phyloP scores from a whole-genome alignment of 2,113 vertebrate species.

The Hucho hucho region DNA sequence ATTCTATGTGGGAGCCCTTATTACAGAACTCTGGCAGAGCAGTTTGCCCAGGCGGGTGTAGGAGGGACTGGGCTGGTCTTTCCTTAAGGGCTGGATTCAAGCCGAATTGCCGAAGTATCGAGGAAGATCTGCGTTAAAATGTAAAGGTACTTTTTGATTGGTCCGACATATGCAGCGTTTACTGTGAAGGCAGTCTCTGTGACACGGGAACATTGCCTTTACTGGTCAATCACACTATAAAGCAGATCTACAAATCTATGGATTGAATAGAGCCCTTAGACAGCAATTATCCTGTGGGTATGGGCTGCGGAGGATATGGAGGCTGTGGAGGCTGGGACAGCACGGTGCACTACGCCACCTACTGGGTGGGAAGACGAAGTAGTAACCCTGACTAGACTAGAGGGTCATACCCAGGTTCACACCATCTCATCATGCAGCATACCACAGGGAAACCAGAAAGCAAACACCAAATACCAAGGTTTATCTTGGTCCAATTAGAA shows the following conservation, averaged over 20 bases:
- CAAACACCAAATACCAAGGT: background rate
- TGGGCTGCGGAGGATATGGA: background rate
- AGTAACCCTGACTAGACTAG: background rate
- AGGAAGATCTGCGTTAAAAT: too few species aligned
- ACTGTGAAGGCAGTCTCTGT: too few species aligned
- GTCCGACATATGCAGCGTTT: too few species aligned
- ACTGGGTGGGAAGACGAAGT: background rate
- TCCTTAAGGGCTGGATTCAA: background rate
- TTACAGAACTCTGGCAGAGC: background rate
- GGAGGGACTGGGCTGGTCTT: background rate
- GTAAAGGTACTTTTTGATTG: too few species aligned
- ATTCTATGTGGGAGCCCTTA: background rate
- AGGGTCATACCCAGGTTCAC: background rate
- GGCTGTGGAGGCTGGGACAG: background rate
- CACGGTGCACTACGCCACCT: background rate
- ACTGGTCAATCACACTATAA: too few species aligned
- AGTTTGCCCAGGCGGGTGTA: background rate
- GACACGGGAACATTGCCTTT: too few species aligned
- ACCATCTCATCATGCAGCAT: background rate
- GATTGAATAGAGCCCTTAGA: too few species aligned
- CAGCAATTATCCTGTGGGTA: background rate
- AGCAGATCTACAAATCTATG: too few species aligned
- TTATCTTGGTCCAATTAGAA: too few species aligned
- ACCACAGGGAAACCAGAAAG: background rate
- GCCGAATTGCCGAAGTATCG: too few species aligned